These are phyloP conservation scores for Piprites chloris DNA, from an alignment of 2,113 vertebrate genomes.

Conservation along the genomic window DNA sequence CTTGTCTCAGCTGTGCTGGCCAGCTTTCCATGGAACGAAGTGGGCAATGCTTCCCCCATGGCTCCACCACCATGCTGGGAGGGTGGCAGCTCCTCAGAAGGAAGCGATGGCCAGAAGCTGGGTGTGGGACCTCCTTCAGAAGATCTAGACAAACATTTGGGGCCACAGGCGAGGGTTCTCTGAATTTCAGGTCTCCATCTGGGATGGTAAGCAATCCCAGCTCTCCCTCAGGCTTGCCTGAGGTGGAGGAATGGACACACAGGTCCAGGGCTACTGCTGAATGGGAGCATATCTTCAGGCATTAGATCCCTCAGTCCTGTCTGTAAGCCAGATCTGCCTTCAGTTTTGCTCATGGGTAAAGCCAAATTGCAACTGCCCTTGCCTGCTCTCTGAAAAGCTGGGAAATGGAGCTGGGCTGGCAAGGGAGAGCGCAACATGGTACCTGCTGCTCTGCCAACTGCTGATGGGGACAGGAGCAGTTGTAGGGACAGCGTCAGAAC, in stretches of 20 bases:
- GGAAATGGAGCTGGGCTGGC: background rate
- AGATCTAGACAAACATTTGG: background rate
- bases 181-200: background rate
- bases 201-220: background rate
- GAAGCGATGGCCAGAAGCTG: background rate
- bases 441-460: background rate
- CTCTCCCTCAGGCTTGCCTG: background rate
- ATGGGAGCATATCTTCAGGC: background rate
- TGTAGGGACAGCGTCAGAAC: background rate
- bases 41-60: rapidly evolving
- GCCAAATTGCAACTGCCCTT: background rate
- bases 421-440: rapidly evolving
- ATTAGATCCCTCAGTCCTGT: background rate
- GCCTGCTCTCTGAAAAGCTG: background rate
- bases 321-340: background rate
- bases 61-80: rapidly evolving
- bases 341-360: background rate
- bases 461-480: background rate
- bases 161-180: background rate
- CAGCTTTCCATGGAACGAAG: rapidly evolving
- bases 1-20: rapidly evolving
- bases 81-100: rapidly evolving
- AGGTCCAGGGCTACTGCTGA: background rate
- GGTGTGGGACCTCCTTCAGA: background rate
- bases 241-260: background rate